Conservation (phyloP, 2,797 vertebrate genomes). For the Spinus olivaceus region DNA sequence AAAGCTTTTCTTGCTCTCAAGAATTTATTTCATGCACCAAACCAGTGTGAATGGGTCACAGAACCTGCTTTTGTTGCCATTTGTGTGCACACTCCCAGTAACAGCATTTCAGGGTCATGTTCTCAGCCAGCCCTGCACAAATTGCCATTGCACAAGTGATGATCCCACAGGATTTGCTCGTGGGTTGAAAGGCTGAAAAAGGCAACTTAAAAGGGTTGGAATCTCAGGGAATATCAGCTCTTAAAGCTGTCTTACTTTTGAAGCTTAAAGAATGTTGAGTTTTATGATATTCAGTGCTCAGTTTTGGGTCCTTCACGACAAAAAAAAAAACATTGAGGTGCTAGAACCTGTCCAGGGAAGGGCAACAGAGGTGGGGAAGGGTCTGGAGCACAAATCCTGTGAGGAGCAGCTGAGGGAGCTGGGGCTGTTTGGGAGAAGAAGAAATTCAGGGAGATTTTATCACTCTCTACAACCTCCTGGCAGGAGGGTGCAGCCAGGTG, state of each 20-base stretch:
- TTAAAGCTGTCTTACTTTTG: not conserved
- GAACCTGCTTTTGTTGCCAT: not conserved
- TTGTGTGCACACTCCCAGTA: not conserved
- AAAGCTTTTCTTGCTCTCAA: not conserved
- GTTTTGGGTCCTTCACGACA: not conserved
- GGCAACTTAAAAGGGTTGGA: not conserved
- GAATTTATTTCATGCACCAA: not conserved
- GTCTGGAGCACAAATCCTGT: not conserved
- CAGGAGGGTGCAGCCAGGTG: rapidly evolving
- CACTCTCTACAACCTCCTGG: rapidly evolving
- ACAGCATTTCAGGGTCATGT: not conserved
- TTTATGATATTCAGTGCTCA: not conserved
- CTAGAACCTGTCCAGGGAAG: rapidly evolving
- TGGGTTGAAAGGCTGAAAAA: not conserved
- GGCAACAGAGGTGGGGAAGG: rapidly evolving
- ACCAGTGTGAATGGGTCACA: not conserved
- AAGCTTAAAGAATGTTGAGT: rapidly evolving
- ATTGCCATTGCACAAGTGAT: not conserved
- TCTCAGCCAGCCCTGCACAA: not conserved
- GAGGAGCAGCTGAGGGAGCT: not conserved
- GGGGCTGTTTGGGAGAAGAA: rapidly evolving
- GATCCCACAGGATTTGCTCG: not conserved
- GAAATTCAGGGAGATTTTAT: not conserved
- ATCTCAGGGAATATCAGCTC: not conserved
- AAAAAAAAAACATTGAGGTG: not conserved